These are phyloP conservation scores for Drosophila mauritiana DNA, from an alignment of 1,140 invertebrate species.

Conservation along the genomic window DNA sequence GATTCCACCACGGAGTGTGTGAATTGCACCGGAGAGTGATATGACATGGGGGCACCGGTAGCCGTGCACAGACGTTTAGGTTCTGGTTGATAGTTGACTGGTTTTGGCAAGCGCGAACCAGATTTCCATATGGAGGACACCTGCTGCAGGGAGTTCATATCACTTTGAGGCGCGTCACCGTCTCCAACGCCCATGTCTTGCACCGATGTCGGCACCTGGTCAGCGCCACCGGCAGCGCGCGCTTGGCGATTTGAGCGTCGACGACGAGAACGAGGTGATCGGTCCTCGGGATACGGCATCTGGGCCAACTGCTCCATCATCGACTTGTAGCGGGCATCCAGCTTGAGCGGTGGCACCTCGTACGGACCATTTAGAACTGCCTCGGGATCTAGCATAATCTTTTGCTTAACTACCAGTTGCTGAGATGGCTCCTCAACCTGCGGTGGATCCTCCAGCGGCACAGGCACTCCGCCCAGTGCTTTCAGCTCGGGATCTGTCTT, in stretches of 20 bases:
- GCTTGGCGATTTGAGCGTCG: not conserved
- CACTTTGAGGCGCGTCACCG: not conserved
- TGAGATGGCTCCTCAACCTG: not conserved
- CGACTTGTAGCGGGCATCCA: conserved; percentile 22
- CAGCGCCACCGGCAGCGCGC: conserved; percentile 8
- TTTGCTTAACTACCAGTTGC: not conserved
- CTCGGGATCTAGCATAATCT: not conserved
- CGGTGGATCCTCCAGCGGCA: not conserved
- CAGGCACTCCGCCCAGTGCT: conserved; percentile 13
- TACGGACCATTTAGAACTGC: not conserved
- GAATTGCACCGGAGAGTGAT: conserved; percentile 40
- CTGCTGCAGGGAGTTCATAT: not conserved
- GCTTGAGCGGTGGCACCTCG: conserved; percentile 28
- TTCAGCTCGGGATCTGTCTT: not conserved
- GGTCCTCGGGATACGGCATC: conserved; percentile 41
- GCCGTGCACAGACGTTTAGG: conserved; percentile 14
- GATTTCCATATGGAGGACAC: not conserved
- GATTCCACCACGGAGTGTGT: not conserved
- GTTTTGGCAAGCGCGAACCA: not conserved
- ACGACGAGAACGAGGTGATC: not conserved
- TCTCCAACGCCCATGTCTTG: not conserved
- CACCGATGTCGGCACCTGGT: not conserved
- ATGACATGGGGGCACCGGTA: conserved; percentile 36
- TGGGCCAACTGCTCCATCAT: conserved; percentile 27
- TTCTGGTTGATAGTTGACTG: conserved; percentile 41